Base-by-base conservation (phyloP, 2,797 vertebrate genomes). In the Brachyrhaphis roseni region DNA sequence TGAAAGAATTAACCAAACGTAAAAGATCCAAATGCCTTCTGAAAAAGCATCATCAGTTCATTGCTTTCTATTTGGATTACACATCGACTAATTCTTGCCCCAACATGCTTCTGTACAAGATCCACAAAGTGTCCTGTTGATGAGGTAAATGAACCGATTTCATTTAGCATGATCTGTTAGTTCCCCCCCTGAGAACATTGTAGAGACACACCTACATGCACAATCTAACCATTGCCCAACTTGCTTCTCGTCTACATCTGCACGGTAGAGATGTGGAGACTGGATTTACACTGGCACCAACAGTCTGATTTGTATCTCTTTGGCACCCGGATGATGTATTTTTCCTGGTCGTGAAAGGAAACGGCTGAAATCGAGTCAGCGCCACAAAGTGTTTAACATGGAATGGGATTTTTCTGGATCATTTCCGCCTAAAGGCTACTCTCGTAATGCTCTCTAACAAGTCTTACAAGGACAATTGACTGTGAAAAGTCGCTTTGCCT, bases 161-260 rank as follows among this genome's bases (percentile, higher is more conserved):
- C 81, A 83, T 84, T 84, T 68, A 84, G 85, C 76, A 75, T 82
- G 86, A 83, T 92, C 79, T 76, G 81, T 89, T 72, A 89, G 87
- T 90, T 8, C 49, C 2, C 5, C 49, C 93, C 94, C 93, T 93
- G 94, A 94, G 94, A 94, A 91, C 73, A 80, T 89, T 80, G 79
- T 80, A 86, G 86, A 90, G 82, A 89, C 81, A 78, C 74, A 84
- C 84, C 86, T 81, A 85, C 78, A 64, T 80, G 75, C 66, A 75
- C 70, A 80, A 85, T 80, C 87, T 88, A 82, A 74, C 83, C 75
- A 81, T 62, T 81, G 77, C 74, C 83, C 74, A 88, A 72, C 57
- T 43, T 81, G 77, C 55, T 75, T 75, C 79, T 51, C 31, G 57
- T 53, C 78, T 86, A 91, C 78, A 71, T 90, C 86, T 90, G 88